Evolutionary conservation across 2,888 invertebrate genomes (phyloP).

Genomic region (Sinhomidia bicolor): DNA sequence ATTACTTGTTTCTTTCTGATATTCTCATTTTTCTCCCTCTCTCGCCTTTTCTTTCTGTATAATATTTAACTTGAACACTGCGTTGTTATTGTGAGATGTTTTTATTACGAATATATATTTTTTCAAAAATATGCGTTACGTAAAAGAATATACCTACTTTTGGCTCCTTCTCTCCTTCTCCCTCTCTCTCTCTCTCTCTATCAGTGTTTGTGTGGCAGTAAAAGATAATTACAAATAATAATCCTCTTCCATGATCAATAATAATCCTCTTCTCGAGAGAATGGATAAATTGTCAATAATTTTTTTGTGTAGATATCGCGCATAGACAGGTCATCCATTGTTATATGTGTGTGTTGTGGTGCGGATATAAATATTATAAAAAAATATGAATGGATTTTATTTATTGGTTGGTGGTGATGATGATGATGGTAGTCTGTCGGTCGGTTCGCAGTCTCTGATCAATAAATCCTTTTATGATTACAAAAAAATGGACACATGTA

Average conservation of each 20-base stretch:
- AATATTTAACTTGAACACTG: background rate
- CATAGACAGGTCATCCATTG: constrained; percentile 3
- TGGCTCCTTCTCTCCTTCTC: background rate
- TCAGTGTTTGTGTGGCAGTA: constrained; percentile 40
- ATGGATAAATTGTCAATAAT: constrained; percentile 52
- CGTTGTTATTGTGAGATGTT: background rate
- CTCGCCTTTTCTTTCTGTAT: background rate
- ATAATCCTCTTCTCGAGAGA: constrained; percentile 36
- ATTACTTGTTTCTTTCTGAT: background rate
- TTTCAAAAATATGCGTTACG: background rate
- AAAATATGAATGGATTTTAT: constrained; percentile 36
- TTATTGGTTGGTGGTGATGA: constrained; percentile 45
- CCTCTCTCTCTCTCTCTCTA: background rate
- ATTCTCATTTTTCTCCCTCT: background rate
- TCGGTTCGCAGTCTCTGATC: constrained; percentile 7
- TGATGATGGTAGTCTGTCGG: constrained; percentile 14
- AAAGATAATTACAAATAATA: constrained; percentile 47
- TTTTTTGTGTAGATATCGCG: constrained; percentile 17
- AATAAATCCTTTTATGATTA: constrained; percentile 56
- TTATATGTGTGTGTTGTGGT: no score
- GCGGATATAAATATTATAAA: no score
- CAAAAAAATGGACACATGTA: constrained; percentile 38
- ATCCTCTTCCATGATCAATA: constrained; percentile 48
- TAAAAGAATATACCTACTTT: no score
- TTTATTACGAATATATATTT: background rate